phyloP scores from a whole-genome alignment of 1,140 invertebrate species.

The Frieseomelitta varia region DNA sequence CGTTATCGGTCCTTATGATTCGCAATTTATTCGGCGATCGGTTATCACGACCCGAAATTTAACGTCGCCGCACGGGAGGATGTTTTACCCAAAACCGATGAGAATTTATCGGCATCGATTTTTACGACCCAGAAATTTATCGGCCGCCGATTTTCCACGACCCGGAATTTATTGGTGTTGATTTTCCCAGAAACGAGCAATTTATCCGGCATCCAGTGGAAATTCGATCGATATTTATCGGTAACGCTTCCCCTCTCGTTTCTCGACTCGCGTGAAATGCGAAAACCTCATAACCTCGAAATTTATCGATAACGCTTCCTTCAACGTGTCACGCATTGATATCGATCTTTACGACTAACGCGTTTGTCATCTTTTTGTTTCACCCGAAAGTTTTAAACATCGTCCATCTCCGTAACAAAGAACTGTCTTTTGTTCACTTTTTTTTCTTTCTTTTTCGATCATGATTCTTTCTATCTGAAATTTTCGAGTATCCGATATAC shows the following conservation, averaged over 20 bases:
- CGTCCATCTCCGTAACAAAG: neutral
- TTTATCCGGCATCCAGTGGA: neutral
- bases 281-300: neutral
- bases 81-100: neutral
- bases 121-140: conserved; percentile 14
- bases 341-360: neutral
- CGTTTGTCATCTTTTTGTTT: neutral
- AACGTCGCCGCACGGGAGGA: neutral
- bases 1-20: neutral
- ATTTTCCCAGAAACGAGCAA: conserved; percentile 1
- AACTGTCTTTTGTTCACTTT: no score
- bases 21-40: neutral
- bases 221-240: conserved; percentile 28
- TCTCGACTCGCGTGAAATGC: neutral
- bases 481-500: neutral
- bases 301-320: conserved; percentile 11
- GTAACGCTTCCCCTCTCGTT: neutral
- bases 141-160: conserved; percentile 20
- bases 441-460: neutral
- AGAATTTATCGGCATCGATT: conserved; percentile 18
- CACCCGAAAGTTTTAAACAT: neutral
- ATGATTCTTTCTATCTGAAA: neutral
- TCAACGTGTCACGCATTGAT: neutral
- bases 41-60: conserved; percentile 18
- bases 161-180: conserved; percentile 17